These are phyloP conservation scores for Rhinogobius similis DNA, from an alignment of 2,113 vertebrate species.

Conservation along the genomic window DNA sequence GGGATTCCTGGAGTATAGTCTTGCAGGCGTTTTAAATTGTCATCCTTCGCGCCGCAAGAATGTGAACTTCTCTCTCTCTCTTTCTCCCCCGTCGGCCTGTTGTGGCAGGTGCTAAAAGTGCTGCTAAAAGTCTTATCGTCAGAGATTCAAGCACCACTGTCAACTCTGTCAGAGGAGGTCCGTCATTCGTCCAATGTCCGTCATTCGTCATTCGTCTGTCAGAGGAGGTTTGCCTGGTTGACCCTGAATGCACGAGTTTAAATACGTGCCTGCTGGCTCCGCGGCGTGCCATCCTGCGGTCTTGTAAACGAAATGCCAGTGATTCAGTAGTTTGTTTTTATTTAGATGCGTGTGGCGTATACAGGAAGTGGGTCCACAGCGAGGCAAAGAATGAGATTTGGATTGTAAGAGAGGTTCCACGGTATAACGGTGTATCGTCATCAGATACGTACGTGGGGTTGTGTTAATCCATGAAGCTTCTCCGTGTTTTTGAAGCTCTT, in stretches of 20 bases:
- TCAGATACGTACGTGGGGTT: background rate
- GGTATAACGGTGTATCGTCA: too few relatives aligned
- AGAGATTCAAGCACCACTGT: background rate
- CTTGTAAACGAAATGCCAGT: constrained; percentile 64
- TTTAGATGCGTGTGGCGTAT: constrained; percentile 64
- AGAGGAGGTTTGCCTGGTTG: constrained; percentile 23
- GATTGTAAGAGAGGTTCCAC: background rate
- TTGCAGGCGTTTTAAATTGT: constrained; percentile 75
- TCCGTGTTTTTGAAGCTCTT: too few relatives aligned
- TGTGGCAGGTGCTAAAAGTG: constrained; percentile 75
- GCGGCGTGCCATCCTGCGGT: constrained; percentile 65
- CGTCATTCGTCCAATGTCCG: too few relatives aligned
- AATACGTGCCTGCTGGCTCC: constrained; percentile 38
- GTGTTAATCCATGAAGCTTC: too few relatives aligned
- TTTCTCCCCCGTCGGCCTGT: constrained; percentile 62
- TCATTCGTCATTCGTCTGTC: too few relatives aligned
- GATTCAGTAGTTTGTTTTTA: constrained; percentile 68
- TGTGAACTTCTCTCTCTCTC: constrained; percentile 66
- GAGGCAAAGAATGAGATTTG: constrained; percentile 44
- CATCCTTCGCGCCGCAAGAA: constrained; percentile 79
- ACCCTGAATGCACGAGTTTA: constrained; percentile 40
- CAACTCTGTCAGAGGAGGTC: constrained; percentile 25
- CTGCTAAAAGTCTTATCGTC: constrained; percentile 63
- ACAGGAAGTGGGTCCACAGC: constrained; percentile 62
- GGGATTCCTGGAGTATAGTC: constrained; percentile 74